These are phyloP conservation scores for Scaptomyza tumidula DNA, from an alignment of 2,888 invertebrate genomes.

Conservation along the genomic window DNA sequence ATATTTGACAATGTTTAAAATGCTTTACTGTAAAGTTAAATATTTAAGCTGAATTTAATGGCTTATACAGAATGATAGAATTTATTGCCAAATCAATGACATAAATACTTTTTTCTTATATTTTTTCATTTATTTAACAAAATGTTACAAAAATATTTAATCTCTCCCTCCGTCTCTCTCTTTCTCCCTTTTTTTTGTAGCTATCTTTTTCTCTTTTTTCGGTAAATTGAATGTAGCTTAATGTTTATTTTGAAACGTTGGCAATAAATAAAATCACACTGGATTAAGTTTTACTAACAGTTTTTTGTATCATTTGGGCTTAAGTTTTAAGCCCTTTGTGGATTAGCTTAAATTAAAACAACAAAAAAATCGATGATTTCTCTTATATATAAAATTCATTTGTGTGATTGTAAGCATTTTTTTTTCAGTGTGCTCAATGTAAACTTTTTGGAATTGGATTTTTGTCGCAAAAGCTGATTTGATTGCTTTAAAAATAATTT, in stretches of 20 bases:
- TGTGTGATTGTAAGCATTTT: background rate
- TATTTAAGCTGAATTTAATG: no score
- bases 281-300: background rate
- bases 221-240: no score
- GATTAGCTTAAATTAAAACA: background rate
- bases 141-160: background rate
- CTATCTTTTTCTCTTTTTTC: no score
- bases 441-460: constrained; percentile 62
- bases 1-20: background rate
- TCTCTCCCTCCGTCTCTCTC: background rate
- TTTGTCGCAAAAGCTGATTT: constrained; percentile 70
- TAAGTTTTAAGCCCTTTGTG: background rate
- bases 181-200: no score
- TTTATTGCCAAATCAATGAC: background rate
- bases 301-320: background rate
- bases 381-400: background rate
- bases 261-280: background rate
- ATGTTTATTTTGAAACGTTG: background rate
- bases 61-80: background rate
- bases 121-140: no score
- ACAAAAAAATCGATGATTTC: background rate
- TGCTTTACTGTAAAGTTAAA: background rate
- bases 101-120: no score
- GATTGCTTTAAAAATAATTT: constrained; percentile 81
- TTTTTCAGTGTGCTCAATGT: constrained; percentile 7